Conservation (phyloP, 2,888 invertebrate genomes). For the Melieria crassipennis region DNA sequence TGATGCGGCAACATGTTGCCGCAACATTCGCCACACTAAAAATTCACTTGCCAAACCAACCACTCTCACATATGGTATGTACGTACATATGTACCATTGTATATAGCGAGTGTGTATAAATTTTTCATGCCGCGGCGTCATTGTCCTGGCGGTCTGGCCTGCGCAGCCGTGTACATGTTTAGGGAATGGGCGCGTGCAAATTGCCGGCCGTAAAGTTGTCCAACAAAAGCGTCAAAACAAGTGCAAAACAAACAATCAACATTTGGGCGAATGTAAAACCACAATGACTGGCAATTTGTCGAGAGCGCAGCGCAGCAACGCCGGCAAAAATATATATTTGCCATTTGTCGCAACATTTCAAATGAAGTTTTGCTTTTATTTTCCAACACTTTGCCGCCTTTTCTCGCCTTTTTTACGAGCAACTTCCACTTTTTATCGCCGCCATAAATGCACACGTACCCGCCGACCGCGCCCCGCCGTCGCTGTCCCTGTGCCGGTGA, state of each 20-base stretch:
- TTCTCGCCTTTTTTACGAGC: slow-evolving; percentile 44
- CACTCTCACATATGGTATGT: neutral
- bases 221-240: slow-evolving; percentile 6
- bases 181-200: neutral
- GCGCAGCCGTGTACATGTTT: too few species aligned
- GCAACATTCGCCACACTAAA: slow-evolving; percentile 16
- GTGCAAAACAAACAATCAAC: neutral
- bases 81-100: neutral
- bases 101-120: neutral
- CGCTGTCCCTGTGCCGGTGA: too few species aligned
- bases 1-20: slow-evolving; percentile 5
- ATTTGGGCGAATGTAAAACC: neutral
- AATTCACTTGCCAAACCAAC: slow-evolving; percentile 24
- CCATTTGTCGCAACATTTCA: slow-evolving; percentile 28
- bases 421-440: slow-evolving; percentile 52
- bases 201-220: slow-evolving; percentile 1
- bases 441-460: slow-evolving; percentile 46
- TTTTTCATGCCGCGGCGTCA: too few species aligned
- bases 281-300: neutral
- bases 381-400: slow-evolving; percentile 30
- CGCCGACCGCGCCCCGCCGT: neutral
- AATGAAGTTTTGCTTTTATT: neutral
- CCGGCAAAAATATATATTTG: slow-evolving; percentile 1
- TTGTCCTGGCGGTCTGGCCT: too few species aligned
- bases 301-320: neutral